Evolutionary conservation across 2,113 vertebrate genomes (phyloP).

Genomic region (Notothenia coriiceps): DNA sequence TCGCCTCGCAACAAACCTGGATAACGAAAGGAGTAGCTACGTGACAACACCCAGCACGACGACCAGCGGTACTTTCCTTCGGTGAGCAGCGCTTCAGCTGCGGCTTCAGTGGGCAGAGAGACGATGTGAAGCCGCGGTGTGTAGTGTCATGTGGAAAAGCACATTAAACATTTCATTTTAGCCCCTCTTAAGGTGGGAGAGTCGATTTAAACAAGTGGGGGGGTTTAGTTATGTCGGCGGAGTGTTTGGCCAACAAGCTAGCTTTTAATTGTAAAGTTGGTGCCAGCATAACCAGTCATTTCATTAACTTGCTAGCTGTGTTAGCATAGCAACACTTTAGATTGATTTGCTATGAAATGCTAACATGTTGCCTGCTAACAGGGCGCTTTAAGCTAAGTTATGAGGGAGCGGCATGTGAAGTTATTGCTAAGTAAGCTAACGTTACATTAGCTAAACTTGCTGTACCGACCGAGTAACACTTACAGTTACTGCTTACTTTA

Average conservation of each 20-base stretch:
- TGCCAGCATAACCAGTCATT: conserved; percentile 36
- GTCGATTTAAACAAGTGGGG: background rate
- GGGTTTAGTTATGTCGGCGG: background rate
- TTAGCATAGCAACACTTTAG: conserved; percentile 64
- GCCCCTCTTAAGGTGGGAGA: background rate
- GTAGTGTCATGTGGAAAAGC: background rate
- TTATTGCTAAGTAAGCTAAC: conserved; percentile 31
- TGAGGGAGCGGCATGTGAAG: conserved; percentile 4
- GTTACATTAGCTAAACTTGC: background rate
- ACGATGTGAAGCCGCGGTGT: conserved; percentile 25
- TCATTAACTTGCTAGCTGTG: conserved; percentile 55
- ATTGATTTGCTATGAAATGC: conserved; percentile 22
- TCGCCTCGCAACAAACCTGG: conserved; percentile 76
- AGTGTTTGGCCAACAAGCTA: background rate
- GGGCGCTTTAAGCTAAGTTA: conserved; percentile 11
- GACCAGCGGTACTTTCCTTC: conserved; percentile 51
- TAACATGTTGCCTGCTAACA: conserved; percentile 61
- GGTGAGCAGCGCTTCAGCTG: conserved; percentile 59
- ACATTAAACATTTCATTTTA: background rate
- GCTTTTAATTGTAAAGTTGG: conserved; percentile 18
- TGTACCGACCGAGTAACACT: too few species aligned
- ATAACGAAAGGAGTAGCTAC: conserved; percentile 70
- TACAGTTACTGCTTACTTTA: too few species aligned
- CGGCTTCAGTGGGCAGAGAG: conserved; percentile 32
- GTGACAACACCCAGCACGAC: conserved; percentile 70